Base-by-base conservation (phyloP, 2,113 vertebrate species). In the Aspidoscelis tigris region DNA sequence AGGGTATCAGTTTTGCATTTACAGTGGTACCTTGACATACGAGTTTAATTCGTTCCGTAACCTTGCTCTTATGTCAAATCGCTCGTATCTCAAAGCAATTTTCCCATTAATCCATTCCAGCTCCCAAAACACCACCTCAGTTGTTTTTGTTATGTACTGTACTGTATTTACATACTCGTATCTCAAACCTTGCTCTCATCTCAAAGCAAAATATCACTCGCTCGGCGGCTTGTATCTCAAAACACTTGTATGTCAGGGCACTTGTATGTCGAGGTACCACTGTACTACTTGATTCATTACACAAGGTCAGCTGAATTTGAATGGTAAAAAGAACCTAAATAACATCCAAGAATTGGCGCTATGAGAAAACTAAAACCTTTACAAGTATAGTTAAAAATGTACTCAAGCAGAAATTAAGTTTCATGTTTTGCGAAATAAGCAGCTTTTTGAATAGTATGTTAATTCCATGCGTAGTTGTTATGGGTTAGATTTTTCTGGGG, bases 391-490 rank as follows among this genome's bases (percentile, higher is more conserved):
- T 70, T 16, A 22, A 68, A 80, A 68, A 22, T 70, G 50, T 70
- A 72, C 68, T 55, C 53, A 72, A 64, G 74, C 33, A 71, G 74
- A 86, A 61, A 72, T 72, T 55, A 82, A 20, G 14, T 26, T 41
- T 61, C 33, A 71, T 65, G 68, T n/a, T 75, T 61, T 71, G 39
- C 70, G 76, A 86, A 86, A 65, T 82, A 81, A 86, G 73, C 43
- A 72, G 74, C 72, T 86, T 74, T 82, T 43, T 39, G 74, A 64
- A 64, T 64, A 77, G 47, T 74, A 53, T 80, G n/a, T 71, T 78
- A 58, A 86, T 82, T 81, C 78, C 80, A 70, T 70, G 73, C 79
- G 61, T 81, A 82, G 79, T 71, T 75, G 58, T 80, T 81, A 58
- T 44, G 73, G 44, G 53, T 22, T 86, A 43, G 70, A 26, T 43